phyloP scores from a whole-genome alignment of 2,888 invertebrate species.

The Lepidonotus clava region DNA sequence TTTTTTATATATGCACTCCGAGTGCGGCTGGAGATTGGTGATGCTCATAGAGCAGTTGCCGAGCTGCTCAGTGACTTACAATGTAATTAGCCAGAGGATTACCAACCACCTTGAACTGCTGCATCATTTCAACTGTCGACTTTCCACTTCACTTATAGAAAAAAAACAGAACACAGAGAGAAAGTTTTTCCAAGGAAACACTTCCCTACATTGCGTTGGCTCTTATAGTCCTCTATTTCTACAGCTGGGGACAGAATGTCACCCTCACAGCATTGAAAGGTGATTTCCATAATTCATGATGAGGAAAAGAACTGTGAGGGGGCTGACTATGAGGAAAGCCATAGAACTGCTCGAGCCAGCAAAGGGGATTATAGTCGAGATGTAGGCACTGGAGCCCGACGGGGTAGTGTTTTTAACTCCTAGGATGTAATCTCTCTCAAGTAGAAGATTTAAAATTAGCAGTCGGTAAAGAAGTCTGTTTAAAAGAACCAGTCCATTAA shows the following conservation, averaged over 20 bases:
- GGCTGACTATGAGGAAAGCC: background rate
- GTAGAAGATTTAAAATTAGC: no score
- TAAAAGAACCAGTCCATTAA: no score
- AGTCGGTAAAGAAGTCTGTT: no score
- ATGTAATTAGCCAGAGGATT: conserved; percentile 23
- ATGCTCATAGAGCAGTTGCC: conserved; percentile 6
- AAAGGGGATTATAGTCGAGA: no score
- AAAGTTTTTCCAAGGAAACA: no score
- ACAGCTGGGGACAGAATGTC: background rate
- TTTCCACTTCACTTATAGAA: background rate
- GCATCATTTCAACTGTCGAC: background rate
- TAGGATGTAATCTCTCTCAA: no score
- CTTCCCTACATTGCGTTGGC: background rate
- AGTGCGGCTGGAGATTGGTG: no score
- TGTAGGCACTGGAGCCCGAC: no score
- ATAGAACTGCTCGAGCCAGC: no score
- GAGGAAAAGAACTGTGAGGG: background rate
- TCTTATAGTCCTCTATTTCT: background rate
- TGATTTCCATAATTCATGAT: background rate
- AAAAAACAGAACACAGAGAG: no score
- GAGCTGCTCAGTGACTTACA: conserved; percentile 14
- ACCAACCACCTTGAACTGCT: background rate
- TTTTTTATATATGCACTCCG: no score
- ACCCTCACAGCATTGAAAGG: background rate
- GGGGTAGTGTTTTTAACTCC: no score